Conservation (phyloP, 1,140 invertebrate genomes). For the Drosophila jambulina region DNA sequence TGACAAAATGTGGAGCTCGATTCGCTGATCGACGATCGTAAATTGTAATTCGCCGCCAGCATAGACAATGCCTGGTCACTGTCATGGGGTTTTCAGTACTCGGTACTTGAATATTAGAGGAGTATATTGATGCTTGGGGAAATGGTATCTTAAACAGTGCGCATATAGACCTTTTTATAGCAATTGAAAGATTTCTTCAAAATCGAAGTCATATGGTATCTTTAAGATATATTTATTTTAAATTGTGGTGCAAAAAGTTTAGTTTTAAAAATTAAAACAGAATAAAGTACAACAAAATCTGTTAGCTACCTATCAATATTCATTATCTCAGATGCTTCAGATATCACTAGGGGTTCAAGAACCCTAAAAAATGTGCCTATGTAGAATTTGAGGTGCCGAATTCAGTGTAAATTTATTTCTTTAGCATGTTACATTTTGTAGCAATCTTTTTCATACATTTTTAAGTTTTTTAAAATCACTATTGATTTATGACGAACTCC, state of each 20-base stretch:
- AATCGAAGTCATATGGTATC: not conserved
- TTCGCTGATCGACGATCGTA: conserved; percentile 49
- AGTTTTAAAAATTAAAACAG: too few relatives aligned
- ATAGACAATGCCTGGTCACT: conserved; percentile 62
- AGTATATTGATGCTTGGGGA: conserved; percentile 1
- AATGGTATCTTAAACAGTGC: not conserved
- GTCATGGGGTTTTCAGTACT: conserved; percentile 36
- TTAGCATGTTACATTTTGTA: too few relatives aligned
- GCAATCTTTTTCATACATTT: too few relatives aligned
- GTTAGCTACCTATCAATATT: not conserved
- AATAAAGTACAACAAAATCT: not conserved
- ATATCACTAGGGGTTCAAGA: too few relatives aligned
- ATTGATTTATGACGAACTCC: too few relatives aligned
- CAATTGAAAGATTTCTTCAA: not conserved
- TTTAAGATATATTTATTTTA: not conserved
- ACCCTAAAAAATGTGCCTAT: too few relatives aligned
- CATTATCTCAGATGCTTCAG: not conserved
- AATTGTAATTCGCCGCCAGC: conserved; percentile 38
- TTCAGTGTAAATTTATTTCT: too few relatives aligned
- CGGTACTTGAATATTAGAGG: not conserved
- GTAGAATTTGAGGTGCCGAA: too few relatives aligned
- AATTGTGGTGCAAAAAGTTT: too few relatives aligned
- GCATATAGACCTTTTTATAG: too few relatives aligned
- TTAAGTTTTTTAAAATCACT: too few relatives aligned
- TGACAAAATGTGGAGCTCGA: conserved; percentile 59